Percentiles rank a stretch among this genome's conserved stretches.
Evolutionary conservation across 1,140 invertebrate species (phyloP).

Genomic region (Lethocerus indicus): DNA sequence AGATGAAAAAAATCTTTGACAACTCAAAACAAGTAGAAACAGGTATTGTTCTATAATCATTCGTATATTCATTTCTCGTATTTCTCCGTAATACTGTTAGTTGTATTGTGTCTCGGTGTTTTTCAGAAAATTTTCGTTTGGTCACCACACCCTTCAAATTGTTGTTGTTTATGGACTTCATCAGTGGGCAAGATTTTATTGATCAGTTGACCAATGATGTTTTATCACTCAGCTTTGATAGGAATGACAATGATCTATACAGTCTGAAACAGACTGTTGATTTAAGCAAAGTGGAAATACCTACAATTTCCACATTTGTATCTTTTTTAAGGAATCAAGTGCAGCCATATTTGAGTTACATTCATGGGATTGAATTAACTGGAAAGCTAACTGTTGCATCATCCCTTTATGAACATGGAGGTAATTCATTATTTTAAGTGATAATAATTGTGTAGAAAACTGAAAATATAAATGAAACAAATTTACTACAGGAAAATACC

Average conservation of each 20-base stretch:
- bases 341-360: neutral
- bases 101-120: too few species aligned
- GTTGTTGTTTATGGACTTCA: conserved; percentile 7
- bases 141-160: conserved; percentile 14
- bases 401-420: conserved; percentile 9
- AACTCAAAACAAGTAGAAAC: too few species aligned
- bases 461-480: neutral
- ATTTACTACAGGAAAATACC: neutral
- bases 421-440: neutral
- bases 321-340: conserved; percentile 1
- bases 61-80: too few species aligned
- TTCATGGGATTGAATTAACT: conserved; percentile 7
- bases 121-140: too few species aligned
- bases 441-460: neutral
- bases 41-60: too few species aligned
- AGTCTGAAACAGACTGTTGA: conserved; percentile 7
- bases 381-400: conserved; percentile 5
- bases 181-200: neutral
- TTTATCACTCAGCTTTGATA: neutral
- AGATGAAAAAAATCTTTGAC: too few species aligned
- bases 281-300: neutral
- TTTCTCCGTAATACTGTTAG: too few species aligned
- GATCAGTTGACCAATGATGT: neutral
- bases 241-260: conserved; percentile 13
- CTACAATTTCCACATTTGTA: conserved; percentile 3